These are phyloP conservation scores for Cebus imitator DNA, from an alignment of 2,113 vertebrate genomes.

Conservation along the genomic window DNA sequence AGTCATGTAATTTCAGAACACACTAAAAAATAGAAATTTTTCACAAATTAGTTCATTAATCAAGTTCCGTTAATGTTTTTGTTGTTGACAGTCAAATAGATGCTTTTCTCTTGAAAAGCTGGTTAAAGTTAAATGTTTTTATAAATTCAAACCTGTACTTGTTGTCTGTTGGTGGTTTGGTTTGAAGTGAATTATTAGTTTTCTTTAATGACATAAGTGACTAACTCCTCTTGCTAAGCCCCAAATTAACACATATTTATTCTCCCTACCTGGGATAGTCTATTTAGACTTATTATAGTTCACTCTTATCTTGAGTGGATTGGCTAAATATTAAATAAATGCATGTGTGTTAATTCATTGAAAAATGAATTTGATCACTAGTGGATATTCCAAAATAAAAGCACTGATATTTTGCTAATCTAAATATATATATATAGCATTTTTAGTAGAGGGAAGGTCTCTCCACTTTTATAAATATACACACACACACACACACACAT, in stretches of 20 bases:
- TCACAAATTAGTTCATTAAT: not conserved
- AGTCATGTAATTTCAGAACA: not conserved
- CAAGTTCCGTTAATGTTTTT: not conserved
- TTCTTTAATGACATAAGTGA: not conserved
- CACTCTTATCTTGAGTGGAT: not conserved
- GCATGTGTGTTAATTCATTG: not conserved
- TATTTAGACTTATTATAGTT: not conserved
- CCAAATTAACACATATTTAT: not conserved
- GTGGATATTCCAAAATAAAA: not conserved
- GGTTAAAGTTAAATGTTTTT: not conserved
- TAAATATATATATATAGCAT: not conserved
- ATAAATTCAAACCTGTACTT: not conserved
- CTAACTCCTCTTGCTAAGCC: not conserved
- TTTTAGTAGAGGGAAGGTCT: too few species aligned
- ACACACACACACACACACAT: too few species aligned
- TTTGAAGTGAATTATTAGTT: not conserved
- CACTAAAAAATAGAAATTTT: not conserved
- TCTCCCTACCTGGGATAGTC: not conserved
- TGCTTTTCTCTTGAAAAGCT: not conserved
- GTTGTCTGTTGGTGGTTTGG: not conserved
- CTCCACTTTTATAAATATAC: too few species aligned
- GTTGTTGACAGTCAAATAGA: not conserved
- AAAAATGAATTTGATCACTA: not conserved
- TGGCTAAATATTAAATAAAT: not conserved
- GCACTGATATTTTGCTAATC: not conserved